Evolutionary conservation across 2,888 invertebrate genomes (phyloP).

Genomic region (Didymodactylos carnosus): DNA sequence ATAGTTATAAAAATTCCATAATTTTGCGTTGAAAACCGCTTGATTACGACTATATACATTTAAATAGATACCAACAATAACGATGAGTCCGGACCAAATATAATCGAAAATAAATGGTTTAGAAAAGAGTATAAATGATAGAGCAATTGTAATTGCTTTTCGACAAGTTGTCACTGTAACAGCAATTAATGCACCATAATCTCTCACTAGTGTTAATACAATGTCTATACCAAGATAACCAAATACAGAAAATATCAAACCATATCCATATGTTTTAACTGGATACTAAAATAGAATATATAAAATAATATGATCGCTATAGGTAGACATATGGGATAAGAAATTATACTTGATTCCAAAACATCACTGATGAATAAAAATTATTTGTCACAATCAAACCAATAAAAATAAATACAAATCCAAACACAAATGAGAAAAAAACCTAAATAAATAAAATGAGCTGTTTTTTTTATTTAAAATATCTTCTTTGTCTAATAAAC

Average conservation of each 20-base stretch:
- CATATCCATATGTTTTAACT: conserved; percentile 58
- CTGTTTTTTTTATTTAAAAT: too few species aligned
- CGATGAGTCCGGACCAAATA: conserved; percentile 62
- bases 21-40: background rate
- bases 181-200: conserved; percentile 71
- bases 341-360: background rate
- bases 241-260: conserved; percentile 60
- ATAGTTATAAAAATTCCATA: too few species aligned
- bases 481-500: too few species aligned
- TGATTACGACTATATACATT: conserved; percentile 63
- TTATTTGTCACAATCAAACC: conserved; percentile 5
- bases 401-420: conserved; percentile 4
- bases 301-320: too few species aligned
- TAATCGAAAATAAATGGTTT: conserved; percentile 69
- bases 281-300: conserved; percentile 37
- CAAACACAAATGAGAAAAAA: background rate
- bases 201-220: conserved; percentile 66
- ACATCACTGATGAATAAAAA: background rate
- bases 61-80: conserved; percentile 73
- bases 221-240: conserved; percentile 83
- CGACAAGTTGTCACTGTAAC: conserved; percentile 53
- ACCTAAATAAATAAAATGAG: background rate
- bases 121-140: conserved; percentile 76
- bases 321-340: too few species aligned
- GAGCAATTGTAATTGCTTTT: conserved; percentile 70